A percentile compares a stretch with the other conserved stretches of the same genome.
Evolutionary conservation across 1,140 invertebrate genomes (phyloP).

Genomic region (Pachypeltis micranthus): DNA sequence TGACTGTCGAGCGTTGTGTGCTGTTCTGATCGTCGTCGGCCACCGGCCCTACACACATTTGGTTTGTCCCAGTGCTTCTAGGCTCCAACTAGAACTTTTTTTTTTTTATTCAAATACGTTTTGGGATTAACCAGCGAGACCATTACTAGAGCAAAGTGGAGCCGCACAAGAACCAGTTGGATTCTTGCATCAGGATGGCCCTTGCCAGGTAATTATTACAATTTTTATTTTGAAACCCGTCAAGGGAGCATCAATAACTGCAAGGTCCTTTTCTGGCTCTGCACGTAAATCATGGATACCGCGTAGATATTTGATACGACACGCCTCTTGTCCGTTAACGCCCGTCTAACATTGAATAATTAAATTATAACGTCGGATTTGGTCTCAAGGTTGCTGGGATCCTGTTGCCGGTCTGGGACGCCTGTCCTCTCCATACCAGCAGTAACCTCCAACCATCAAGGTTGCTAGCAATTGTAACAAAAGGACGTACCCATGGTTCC

Average conservation of each 20-base stretch:
- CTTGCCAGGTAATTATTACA: conserved; percentile 20
- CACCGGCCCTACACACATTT: neutral
- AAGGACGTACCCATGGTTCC: neutral
- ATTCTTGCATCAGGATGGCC: conserved; percentile 24
- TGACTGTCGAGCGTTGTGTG: neutral
- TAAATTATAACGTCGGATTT: too few relatives aligned
- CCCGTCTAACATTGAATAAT: too few relatives aligned
- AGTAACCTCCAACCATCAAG: conserved; percentile 1
- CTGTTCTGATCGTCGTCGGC: neutral
- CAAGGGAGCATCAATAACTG: neutral
- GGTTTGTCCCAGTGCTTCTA: neutral
- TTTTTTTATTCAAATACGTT: too few relatives aligned
- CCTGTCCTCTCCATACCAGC: neutral
- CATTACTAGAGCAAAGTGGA: conserved; percentile 19
- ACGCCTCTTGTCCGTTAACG: too few relatives aligned
- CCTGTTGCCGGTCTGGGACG: neutral
- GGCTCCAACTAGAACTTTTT: neutral
- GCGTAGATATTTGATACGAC: too few relatives aligned
- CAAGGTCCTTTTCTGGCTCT: neutral
- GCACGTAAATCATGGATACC: too few relatives aligned
- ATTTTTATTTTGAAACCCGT: neutral
- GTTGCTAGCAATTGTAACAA: neutral
- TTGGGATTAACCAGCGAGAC: conserved; percentile 8
- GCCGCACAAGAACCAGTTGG: conserved; percentile 23
- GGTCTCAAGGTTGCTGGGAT: neutral